Evolutionary conservation across 2,113 vertebrate genomes (phyloP).

Genomic region (Leucosticte australis): DNA sequence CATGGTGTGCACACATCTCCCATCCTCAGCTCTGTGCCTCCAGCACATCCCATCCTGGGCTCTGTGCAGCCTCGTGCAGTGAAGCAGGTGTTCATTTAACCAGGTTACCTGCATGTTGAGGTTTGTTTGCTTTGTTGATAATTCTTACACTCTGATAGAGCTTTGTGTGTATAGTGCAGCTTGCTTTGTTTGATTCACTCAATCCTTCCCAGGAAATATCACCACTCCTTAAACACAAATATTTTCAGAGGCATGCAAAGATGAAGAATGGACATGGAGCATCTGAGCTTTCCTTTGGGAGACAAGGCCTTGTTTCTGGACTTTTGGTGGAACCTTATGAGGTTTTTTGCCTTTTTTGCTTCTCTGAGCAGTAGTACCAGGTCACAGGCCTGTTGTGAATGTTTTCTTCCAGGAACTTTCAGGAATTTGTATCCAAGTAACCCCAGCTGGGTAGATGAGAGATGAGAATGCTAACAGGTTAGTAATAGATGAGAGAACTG

Average conservation of each 20-base stretch:
- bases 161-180: background rate
- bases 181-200: background rate
- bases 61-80: background rate
- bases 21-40: background rate
- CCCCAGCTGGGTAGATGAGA: background rate
- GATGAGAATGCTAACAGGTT: background rate
- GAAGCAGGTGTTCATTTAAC: conserved; percentile 25
- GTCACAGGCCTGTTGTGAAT: background rate
- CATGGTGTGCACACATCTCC: background rate
- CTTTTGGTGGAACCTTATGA: background rate
- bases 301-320: background rate
- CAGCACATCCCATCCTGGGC: background rate
- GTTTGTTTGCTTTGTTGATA: conserved; percentile 24
- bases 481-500: background rate
- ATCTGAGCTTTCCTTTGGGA: background rate
- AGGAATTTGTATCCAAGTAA: background rate
- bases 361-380: background rate
- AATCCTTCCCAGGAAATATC: background rate
- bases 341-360: background rate
- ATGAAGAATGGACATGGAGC: background rate
- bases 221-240: conserved; percentile 52
- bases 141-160: background rate
- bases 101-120: background rate
- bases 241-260: conserved; percentile 4
- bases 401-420: background rate